Evolutionary conservation across 2,888 invertebrate genomes (phyloP), one percentile per base, ranked within the genome.

Genomic region (Agrochola lychnidis): DNA sequence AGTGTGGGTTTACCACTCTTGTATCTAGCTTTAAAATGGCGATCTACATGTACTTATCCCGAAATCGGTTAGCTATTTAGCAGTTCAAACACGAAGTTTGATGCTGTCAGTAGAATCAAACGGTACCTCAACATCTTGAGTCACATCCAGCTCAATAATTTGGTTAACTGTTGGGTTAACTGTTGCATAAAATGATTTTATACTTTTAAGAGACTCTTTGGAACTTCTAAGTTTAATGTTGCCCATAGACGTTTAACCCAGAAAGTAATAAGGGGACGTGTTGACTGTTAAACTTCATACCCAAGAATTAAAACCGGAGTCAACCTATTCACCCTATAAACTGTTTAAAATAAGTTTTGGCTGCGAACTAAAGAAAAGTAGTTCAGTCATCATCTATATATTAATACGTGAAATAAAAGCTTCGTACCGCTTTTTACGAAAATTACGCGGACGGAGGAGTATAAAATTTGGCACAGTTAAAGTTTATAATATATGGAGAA

Each of bases 101-200:
- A 67, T 19, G 6, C 66, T 10, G 2, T 51, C 51, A 19, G 19
- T 16, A 16, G 25, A 16, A 57, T 59, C 56, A 62, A 80, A 80
- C 76, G 70, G 70, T 82, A 70, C 51, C 61, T 25, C 22, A 56
- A 10, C 1, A 36, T n/a, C 67, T 59, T 82, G 77, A 62, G 57
- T 53, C 22, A 51, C 30, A 45, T 80, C 78, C 77, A 82, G 45
- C 36, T 64, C 30, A 45, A 45, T 61, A 45, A 51, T 25, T 48
- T 56, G 2, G 16, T 16, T 56, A 66, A 69, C 74, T 59, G 66
- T 64, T 42, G 16, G 14, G 42, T 14, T 19, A 59, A 61, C 69
- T 42, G 62, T n/a, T 59, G 1, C 30, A 7, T 14, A 42, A 57
- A 56, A 22, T 30, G 5, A 7, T 40, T 56, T 45, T 45, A 14